phyloP scores from a whole-genome alignment of 2,113 vertebrate species.

The Coregonus clupeaformis region DNA sequence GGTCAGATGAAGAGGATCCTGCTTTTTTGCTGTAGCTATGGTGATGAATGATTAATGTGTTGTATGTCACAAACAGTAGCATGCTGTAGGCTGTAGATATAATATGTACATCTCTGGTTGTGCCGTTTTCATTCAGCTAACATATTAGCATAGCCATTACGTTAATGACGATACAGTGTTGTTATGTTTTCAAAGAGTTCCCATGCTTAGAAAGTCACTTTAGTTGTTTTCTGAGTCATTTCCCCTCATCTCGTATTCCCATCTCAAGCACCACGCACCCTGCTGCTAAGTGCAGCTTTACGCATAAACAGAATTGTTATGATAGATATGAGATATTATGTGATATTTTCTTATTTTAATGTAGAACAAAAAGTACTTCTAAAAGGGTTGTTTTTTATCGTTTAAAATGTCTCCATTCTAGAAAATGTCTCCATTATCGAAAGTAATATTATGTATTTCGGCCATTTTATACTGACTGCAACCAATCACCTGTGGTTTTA shows the following conservation, averaged over 20 bases:
- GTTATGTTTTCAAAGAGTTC: neutral
- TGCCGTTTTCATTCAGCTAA: neutral
- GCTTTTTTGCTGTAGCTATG: too few species aligned
- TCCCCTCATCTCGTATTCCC: neutral
- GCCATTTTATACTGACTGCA: neutral
- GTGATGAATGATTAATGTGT: too few species aligned
- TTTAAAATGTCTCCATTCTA: neutral
- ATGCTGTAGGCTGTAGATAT: neutral
- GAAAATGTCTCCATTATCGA: neutral
- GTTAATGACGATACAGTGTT: neutral
- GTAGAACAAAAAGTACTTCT: neutral
- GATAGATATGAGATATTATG: neutral
- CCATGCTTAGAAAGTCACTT: neutral
- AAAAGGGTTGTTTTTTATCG: neutral
- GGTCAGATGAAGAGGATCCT: too few species aligned
- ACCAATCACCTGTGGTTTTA: neutral
- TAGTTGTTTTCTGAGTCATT: neutral
- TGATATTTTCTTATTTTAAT: neutral
- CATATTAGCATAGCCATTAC: conserved; percentile 25
- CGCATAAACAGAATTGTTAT: neutral
- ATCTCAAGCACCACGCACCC: neutral
- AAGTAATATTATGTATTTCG: neutral
- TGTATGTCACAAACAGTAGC: too few species aligned
- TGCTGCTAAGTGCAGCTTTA: neutral
- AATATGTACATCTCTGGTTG: neutral